These are phyloP conservation scores for Umimayanthus chanpuru DNA, from an alignment of 92 coral and sea anemone genomes.

Conservation along the genomic window DNA sequence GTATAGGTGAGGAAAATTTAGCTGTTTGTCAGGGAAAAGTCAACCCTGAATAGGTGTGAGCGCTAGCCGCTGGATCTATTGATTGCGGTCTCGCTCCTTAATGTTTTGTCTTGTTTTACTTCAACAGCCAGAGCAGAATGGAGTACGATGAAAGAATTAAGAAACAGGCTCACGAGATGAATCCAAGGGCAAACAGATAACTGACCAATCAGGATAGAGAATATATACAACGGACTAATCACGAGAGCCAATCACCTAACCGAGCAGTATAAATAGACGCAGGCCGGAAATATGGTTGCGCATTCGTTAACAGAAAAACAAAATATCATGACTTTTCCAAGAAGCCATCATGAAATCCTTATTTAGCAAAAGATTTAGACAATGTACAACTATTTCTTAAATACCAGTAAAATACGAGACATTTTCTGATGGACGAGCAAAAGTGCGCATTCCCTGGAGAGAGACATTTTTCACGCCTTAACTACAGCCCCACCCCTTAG, in stretches of 20 bases:
- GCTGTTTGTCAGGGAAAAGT: too few species aligned
- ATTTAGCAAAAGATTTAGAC: too few species aligned
- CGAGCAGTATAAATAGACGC: background rate
- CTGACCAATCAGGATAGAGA: background rate
- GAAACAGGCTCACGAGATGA: constrained; percentile 18
- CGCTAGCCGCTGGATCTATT: too few species aligned
- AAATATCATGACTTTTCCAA: background rate
- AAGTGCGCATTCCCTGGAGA: too few species aligned
- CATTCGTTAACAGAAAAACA: too few species aligned
- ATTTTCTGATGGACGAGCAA: too few species aligned
- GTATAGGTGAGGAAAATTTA: too few species aligned
- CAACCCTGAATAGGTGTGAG: too few species aligned
- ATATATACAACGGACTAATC: background rate
- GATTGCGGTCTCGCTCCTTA: background rate
- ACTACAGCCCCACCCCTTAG: too few species aligned
- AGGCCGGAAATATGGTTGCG: background rate
- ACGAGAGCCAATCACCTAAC: background rate
- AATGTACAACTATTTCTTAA: too few species aligned
- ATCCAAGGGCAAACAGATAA: background rate
- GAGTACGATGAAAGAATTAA: constrained; percentile 26
- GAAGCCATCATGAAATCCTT: background rate
- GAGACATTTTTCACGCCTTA: too few species aligned
- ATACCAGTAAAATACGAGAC: too few species aligned
- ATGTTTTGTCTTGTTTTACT: background rate
- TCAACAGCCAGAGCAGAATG: constrained; percentile 27